phyloP scores from a whole-genome alignment of 2,113 vertebrate species.

The Aramus guarauna region DNA sequence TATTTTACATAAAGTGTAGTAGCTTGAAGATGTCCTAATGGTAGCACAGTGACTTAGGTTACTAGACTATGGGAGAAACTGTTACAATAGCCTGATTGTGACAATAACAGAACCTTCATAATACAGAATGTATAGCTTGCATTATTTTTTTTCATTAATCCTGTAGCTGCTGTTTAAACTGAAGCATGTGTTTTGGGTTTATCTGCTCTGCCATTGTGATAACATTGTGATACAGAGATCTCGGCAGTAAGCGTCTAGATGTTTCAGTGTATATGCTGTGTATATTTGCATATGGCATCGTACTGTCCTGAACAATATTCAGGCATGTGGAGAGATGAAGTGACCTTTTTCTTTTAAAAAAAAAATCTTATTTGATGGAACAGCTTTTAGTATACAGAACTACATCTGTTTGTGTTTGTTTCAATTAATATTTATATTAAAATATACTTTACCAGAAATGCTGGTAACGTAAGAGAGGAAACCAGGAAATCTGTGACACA shows the following conservation, averaged over 20 bases:
- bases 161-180: neutral
- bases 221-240: neutral
- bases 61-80: neutral
- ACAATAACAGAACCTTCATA: neutral
- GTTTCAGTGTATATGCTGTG: neutral
- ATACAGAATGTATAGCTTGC: neutral
- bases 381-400: neutral
- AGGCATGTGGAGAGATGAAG: neutral
- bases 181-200: neutral
- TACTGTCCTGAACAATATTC: neutral
- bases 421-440: neutral
- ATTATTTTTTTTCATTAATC: neutral
- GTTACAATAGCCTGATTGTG: neutral
- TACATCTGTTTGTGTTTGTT: neutral
- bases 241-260: neutral
- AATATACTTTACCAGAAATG: neutral
- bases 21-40: neutral
- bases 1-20: neutral
- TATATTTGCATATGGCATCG: neutral
- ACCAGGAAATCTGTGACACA: neutral
- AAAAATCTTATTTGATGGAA: neutral
- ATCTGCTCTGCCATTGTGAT: neutral
- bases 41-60: neutral
- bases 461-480: neutral
- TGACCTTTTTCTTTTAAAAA: neutral